Evolutionary conservation across 2,113 vertebrate genomes (phyloP), one percentile per base, ranked within the genome.

Genomic region (Megalops atlanticus): DNA sequence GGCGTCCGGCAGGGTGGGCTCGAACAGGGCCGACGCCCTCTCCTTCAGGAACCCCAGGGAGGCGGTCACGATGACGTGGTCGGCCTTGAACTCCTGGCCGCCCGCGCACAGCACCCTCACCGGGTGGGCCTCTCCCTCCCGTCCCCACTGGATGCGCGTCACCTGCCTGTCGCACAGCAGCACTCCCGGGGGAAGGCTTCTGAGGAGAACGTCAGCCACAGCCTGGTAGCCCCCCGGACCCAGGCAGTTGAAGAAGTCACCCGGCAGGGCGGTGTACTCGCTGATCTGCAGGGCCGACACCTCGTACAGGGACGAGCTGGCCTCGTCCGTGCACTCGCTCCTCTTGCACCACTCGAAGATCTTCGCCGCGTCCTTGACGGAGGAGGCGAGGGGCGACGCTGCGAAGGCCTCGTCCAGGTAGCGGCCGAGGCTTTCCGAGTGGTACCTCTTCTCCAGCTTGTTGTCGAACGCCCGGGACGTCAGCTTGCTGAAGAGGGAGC

Each of bases 311-410:
- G 88, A 90, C 73, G 88, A 85, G 49, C 85, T 74, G 36, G 89
- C 90, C 52, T 90, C 88, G 3, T 91, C 89, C 11, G 88, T 83
- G 38, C 90, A 90, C 70, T 89, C 88, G 10, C 11, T 74, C 69
- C 89, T 84, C 43, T 91, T 91, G 78, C 89, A 91, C 90, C 90
- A 91, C 79, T 91, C 88, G 68, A 86, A 91, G 31, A 91, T 75
- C 24, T 72, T 82, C 31, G 45, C 39, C 21, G 31, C 74, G 16
- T 82, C 82, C 75, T 84, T 39, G 5, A 74, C 49, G 0, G 24
- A 35, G 1, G 24, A 35, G 0, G 58, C 80, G 74, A 87, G 35
- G 33, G n/a, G 15, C 1, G 80, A 81, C 35, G 76, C 47, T 8
- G 38, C 31, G 77, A 87, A 90, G 33, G 81, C 84, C 12, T 76